Evolutionary conservation across 2,888 invertebrate genomes (phyloP).

Genomic region (Byasa hedistus): DNA sequence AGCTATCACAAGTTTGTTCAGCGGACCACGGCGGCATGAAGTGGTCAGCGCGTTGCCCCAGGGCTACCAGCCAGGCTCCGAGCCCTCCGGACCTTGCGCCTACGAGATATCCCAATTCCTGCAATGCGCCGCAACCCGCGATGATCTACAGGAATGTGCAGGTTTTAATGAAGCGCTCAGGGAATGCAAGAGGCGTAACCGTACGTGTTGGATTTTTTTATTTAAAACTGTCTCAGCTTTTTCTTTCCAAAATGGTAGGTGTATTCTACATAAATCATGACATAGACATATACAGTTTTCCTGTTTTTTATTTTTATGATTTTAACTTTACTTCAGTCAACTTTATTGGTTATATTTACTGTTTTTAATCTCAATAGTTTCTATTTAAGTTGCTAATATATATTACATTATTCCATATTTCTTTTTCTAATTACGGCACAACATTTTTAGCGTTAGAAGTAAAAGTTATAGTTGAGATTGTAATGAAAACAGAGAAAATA

Average conservation of each 20-base stretch:
- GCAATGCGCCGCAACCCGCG: slow-evolving; percentile 91
- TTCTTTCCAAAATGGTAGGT: no score
- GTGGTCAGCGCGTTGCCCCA: slow-evolving; percentile 57
- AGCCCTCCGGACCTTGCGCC: slow-evolving; percentile 89
- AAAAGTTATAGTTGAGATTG: no score
- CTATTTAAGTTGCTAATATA: no score
- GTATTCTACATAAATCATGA: no score
- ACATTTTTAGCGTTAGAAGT: neutral
- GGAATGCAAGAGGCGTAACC: slow-evolving; percentile 91
- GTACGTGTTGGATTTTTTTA: slow-evolving; percentile 60
- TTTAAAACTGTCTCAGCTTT: neutral
- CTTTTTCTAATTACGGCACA: neutral
- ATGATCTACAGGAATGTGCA: slow-evolving; percentile 92
- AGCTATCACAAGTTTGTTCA: slow-evolving; percentile 83
- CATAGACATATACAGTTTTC: no score
- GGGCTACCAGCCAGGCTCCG: slow-evolving; percentile 57
- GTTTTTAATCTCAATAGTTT: no score
- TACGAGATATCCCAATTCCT: slow-evolving; percentile 97
- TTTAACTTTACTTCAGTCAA: no score
- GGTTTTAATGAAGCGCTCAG: slow-evolving; percentile 97
- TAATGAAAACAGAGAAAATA: neutral
- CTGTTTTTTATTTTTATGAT: no score
- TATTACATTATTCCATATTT: no score
- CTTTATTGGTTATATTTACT: no score
- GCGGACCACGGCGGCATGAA: slow-evolving; percentile 54